These are phyloP conservation scores for Sternotherus odoratus DNA, from an alignment of 2,797 vertebrate species.

Conservation along the genomic window DNA sequence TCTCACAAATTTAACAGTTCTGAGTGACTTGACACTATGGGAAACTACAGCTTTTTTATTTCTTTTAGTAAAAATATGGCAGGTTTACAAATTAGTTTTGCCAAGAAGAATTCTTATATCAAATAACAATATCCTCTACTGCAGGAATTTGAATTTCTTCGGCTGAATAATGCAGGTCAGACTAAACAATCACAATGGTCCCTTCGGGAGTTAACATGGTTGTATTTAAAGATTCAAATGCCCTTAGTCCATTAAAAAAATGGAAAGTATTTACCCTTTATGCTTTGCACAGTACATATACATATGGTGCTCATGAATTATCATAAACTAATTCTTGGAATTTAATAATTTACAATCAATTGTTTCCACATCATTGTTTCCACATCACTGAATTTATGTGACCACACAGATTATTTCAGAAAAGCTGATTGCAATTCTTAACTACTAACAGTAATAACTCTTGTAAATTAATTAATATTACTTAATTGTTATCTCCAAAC, in stretches of 20 bases:
- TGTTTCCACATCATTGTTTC: slow-evolving; percentile 61
- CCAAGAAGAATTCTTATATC: neutral
- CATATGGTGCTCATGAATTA: slow-evolving; percentile 61
- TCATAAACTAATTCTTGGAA: slow-evolving; percentile 52
- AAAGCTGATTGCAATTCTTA: slow-evolving; percentile 29
- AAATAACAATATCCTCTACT: neutral
- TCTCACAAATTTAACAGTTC: neutral
- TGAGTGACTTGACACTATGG: neutral
- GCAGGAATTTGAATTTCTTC: neutral
- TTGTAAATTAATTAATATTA: slow-evolving; percentile 50
- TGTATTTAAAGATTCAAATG: slow-evolving; percentile 1
- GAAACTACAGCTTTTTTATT: neutral
- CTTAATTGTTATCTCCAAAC: neutral
- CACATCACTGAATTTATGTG: slow-evolving; percentile 54
- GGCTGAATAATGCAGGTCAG: neutral
- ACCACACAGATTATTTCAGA: slow-evolving; percentile 38
- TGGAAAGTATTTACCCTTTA: slow-evolving; percentile 19
- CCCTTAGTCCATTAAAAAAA: slow-evolving; percentile 47
- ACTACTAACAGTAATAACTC: slow-evolving; percentile 37
- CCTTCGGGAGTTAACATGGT: neutral
- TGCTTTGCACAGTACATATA: slow-evolving; percentile 44
- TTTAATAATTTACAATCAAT: slow-evolving; percentile 68
- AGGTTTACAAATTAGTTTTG: neutral
- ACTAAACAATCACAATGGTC: neutral
- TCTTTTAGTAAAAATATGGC: neutral